phyloP scores from a whole-genome alignment of 2,113 vertebrate genomes.

The Ariopsis seemanni region DNA sequence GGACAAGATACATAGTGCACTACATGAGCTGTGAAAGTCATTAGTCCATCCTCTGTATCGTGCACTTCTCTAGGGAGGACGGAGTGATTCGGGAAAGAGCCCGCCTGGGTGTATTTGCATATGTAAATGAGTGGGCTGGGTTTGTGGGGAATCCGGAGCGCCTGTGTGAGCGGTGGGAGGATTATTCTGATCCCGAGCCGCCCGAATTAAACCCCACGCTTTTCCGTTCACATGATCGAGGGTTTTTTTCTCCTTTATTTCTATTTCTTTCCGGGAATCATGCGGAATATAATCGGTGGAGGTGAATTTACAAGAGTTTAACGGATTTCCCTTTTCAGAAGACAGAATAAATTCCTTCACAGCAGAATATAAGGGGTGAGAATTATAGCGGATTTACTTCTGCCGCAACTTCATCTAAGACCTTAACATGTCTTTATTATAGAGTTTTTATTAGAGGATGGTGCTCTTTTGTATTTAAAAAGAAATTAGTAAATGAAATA shows the following conservation, averaged over 20 bases:
- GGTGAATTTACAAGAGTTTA: background rate
- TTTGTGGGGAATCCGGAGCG: background rate
- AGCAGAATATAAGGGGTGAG: background rate
- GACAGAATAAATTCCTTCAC: background rate
- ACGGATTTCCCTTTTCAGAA: background rate
- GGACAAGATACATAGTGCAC: background rate
- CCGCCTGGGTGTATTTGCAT: background rate
- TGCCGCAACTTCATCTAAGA: background rate
- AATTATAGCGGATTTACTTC: background rate
- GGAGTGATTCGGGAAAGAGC: background rate
- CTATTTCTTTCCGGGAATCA: background rate
- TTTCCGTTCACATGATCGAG: background rate
- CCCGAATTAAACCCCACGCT: background rate
- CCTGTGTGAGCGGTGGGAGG: conserved; percentile 9
- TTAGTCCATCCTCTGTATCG: too few species aligned
- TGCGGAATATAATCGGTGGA: background rate
- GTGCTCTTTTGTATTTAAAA: background rate
- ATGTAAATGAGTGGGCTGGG: conserved; percentile 3
- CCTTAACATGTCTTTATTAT: background rate
- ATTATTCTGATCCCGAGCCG: background rate
- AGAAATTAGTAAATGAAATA: background rate
- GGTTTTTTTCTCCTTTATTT: background rate
- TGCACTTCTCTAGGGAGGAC: background rate
- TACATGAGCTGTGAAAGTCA: background rate
- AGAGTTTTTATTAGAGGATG: background rate